Evolutionary conservation across 2,888 invertebrate genomes (phyloP).

Genomic region (Dione vanillae): DNA sequence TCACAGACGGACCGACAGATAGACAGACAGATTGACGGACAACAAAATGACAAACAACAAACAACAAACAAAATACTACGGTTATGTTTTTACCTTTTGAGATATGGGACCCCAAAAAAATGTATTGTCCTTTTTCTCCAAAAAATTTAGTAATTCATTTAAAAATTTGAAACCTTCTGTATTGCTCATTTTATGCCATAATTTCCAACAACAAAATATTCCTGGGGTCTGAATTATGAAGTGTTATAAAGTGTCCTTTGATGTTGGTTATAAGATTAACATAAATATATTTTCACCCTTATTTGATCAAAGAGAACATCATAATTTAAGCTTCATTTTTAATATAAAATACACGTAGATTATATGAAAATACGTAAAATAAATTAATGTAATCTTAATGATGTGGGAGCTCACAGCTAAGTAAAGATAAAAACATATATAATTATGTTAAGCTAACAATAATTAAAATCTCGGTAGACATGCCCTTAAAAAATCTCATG

Average conservation of each 20-base stretch:
- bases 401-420: too few relatives aligned
- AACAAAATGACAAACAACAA: too few relatives aligned
- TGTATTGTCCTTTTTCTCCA: not conserved
- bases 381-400: not conserved
- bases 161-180: not conserved
- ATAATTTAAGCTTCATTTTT: conserved; percentile 4
- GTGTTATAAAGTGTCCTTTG: conserved; percentile 8
- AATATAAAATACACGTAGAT: not conserved
- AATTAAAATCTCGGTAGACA: not conserved
- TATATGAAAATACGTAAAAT: not conserved
- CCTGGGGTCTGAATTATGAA: not conserved
- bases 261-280: conserved; percentile 5
- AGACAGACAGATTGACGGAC: too few relatives aligned
- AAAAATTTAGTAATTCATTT: not conserved
- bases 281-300: conserved; percentile 2
- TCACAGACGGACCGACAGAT: too few relatives aligned
- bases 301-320: not conserved
- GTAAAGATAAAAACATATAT: not conserved
- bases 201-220: not conserved
- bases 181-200: too few relatives aligned
- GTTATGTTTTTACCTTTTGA: too few relatives aligned
- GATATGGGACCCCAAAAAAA: too few relatives aligned
- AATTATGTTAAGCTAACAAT: not conserved
- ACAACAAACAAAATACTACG: too few relatives aligned
- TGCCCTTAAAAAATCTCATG: not conserved